A percentile compares a stretch with the other conserved stretches of the same genome.
Conservation (phyloP, 2,888 invertebrate genomes). For the Tetanocera ferruginea region DNA sequence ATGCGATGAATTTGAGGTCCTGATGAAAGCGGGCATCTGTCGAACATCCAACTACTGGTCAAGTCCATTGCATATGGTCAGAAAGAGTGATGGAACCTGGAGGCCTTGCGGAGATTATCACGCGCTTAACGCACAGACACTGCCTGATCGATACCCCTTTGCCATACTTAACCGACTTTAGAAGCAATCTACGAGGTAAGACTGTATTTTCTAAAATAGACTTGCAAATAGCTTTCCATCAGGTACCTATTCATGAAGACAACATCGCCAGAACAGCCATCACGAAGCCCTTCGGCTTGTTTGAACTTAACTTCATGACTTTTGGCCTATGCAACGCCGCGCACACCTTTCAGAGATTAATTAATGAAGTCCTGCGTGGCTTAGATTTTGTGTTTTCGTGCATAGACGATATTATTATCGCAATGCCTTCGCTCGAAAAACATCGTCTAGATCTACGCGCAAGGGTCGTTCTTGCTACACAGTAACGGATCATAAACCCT, state of each 20-base stretch:
- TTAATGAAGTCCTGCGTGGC: slow-evolving; percentile 37
- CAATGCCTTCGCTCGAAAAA: too few species aligned
- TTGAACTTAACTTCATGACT: slow-evolving; percentile 51
- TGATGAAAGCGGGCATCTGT: slow-evolving; percentile 35
- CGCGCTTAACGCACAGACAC: too few species aligned
- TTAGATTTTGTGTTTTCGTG: slow-evolving; percentile 37
- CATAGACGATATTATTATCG: slow-evolving; percentile 31
- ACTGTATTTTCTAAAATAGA: too few species aligned
- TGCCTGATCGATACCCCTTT: too few species aligned
- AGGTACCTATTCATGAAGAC: too few species aligned
- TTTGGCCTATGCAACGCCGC: slow-evolving; percentile 45
- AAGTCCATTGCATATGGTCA: slow-evolving; percentile 37
- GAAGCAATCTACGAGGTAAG: too few species aligned
- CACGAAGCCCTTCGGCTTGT: slow-evolving; percentile 37
- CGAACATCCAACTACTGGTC: slow-evolving; percentile 32
- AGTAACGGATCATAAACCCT: slow-evolving; percentile 46
- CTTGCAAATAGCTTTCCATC: too few species aligned
- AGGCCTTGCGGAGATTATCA: too few species aligned
- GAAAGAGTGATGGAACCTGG: too few species aligned
- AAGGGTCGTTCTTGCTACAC: slow-evolving; percentile 45
- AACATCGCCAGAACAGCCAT: too few species aligned
- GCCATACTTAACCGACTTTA: too few species aligned
- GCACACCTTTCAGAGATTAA: slow-evolving; percentile 40
- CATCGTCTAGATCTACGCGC: slow-evolving; percentile 45
- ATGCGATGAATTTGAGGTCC: too few species aligned